Base-by-base conservation (phyloP, 2,888 invertebrate genomes). In the Polyploca ridens region DNA sequence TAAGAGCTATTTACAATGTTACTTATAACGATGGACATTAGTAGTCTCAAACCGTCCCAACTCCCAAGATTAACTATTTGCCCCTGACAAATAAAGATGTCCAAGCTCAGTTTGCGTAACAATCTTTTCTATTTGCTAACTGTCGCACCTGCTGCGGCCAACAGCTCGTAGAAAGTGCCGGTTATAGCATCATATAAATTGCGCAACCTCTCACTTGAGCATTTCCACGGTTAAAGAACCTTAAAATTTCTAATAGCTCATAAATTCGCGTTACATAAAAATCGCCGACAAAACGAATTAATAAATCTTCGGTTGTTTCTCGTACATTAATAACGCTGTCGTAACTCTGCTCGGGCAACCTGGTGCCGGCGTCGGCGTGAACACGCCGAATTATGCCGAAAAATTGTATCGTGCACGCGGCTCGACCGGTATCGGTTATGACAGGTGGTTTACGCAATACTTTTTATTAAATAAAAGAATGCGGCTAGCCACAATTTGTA, bases 251-350 rank as follows among this genome's bases (percentile, higher is more conserved):
- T 84, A 84, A 82, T 75, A 72, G 74, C 67, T 76, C 74, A 62
- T 65, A 74, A 74, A 81, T 80, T 75, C 61, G 69, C 66, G 78
- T 85, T 86, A 80, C 77, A 79, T 83, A 84, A 85, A 83, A 78
- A 73, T 70, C 71, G 58, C 49, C 62, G 66, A 74, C 66, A 69
- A 71, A 70, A 71, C 71, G 72, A 74, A 77, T 75, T 69, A 71
- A 74, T 76, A 73, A 75, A 75, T 76, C 54, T 54, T 19, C 61
- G 63, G 69, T 71, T 72, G 71, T 67, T 68, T 72, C 69, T 67
- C 64, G 70, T 70, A 68, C 73, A 77, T 78, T 75, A 79, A 77
- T 79, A 72, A 74, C 67, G 44, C 65, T 72, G 68, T 67, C 64
- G 67, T 71, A 74, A 66, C 62, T 58, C 63, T 58, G 69, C 60